Base-by-base conservation (phyloP, 2,797 vertebrate genomes). In the Eutrigla gurnardus region DNA sequence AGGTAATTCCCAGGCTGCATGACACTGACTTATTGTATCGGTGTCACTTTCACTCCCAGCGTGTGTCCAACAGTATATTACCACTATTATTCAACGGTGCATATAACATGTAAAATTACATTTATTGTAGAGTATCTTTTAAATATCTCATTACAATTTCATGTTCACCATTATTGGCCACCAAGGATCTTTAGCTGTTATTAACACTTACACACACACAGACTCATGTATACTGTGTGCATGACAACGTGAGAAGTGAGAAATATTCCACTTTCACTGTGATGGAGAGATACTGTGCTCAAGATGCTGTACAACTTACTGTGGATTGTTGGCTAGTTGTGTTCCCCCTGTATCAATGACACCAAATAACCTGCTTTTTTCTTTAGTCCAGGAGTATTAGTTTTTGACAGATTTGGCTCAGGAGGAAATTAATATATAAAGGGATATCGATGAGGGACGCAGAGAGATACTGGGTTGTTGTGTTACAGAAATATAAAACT, bases 1-100 rank as follows among this genome's bases (percentile, higher is more conserved):
- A 91, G 87, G 60, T 82, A 71, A 68, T 54, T 58, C 77, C 59
- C 52, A 54, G 55, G 59, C 63, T 71, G 62, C 55, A 39, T 1
- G 33, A 52, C 70, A 18, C 75, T 4, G 40, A 2, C 37, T 6
- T 3, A 8, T 15, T 47, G 43, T 6, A 47, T 7, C 52, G 49
- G 59, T 35, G 58, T 25, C 25, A 25, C 25, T 65, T 10, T 43
- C 40, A 71, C 15, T n/a, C 45, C 65, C 61, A 45, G 58, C 36
- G 61, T 15, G n/a, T 35, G 36, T 25, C 25, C 58, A 25, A 15
- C 52, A 53, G 36, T 53, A 4, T 54, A 40, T 18, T n/a, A 5
- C 37, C 43, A 58, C 58, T 45, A 17, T 50, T 42, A 53, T 35
- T 57, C 47, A 14, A 61, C 61, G 36, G 39, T 66, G 55, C 17